Conservation (phyloP, 2,888 invertebrate genomes). For the Endotricha flammealis region DNA sequence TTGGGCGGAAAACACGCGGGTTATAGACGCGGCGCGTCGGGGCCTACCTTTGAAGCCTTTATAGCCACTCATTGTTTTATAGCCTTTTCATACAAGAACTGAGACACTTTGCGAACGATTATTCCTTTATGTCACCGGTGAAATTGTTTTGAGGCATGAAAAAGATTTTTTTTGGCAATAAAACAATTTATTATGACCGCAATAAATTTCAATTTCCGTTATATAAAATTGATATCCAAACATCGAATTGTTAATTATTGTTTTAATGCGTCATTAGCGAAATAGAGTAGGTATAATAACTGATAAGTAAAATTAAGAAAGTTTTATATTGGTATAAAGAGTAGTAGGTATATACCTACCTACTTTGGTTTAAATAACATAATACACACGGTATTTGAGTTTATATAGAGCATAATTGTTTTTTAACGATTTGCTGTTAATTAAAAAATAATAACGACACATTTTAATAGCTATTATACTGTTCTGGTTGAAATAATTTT, state of each 20-base stretch:
- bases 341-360: conserved; percentile 23
- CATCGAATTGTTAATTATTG: too few relatives aligned
- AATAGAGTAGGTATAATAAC: too few relatives aligned
- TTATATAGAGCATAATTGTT: not conserved
- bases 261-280: too few relatives aligned
- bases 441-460: conserved; percentile 39
- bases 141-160: too few relatives aligned
- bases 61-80: conserved; percentile 31
- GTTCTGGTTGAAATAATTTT: conserved; percentile 34
- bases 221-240: too few relatives aligned
- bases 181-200: too few relatives aligned
- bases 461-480: conserved; percentile 47
- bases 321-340: too few relatives aligned
- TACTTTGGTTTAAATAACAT: conserved; percentile 16
- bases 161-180: too few relatives aligned
- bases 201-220: too few relatives aligned
- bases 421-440: conserved; percentile 33
- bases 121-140: conserved; percentile 17
- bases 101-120: conserved; percentile 18
- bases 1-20: conserved; percentile 1
- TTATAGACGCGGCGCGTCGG: conserved; percentile 3
- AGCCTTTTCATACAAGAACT: conserved; percentile 32
- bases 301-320: too few relatives aligned
- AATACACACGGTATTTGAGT: conserved; percentile 8
- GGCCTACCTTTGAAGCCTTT: conserved; percentile 21